phyloP scores from a whole-genome alignment of 2,113 vertebrate species.

The Hippocampus comes region DNA sequence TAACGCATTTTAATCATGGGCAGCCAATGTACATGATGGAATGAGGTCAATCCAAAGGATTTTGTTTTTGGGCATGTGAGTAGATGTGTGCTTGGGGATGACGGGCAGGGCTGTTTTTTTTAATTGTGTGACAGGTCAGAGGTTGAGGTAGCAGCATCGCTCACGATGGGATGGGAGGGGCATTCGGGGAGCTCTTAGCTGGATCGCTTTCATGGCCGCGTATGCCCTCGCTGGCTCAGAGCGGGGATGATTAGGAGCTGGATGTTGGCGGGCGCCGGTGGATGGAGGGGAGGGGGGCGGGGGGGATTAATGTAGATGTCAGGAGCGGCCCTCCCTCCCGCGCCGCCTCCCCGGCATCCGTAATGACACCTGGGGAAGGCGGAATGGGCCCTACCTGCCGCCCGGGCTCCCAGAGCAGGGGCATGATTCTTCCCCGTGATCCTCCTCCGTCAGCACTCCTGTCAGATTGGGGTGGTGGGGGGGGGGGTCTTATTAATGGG shows the following conservation, averaged over 20 bases:
- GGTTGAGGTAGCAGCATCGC: conserved; percentile 70
- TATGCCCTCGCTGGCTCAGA: conserved; percentile 58
- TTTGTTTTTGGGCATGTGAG: conserved; percentile 7
- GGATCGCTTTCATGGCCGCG: conserved; percentile 70
- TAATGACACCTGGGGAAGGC: conserved; percentile 75
- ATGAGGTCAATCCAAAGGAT: too few relatives aligned
- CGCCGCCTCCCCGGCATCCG: conserved; percentile 60
- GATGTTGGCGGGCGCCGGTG: conserved; percentile 36
- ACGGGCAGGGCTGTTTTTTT: conserved; percentile 65
- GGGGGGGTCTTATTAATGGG: conserved; percentile 81
- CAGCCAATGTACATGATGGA: too few relatives aligned
- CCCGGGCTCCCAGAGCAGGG: conserved; percentile 68
- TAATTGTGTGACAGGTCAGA: conserved; percentile 75
- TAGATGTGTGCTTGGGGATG: conserved; percentile 23
- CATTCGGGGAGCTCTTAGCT: conserved; percentile 73
- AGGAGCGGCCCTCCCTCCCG: conserved; percentile 50
- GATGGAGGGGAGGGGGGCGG: conserved; percentile 2
- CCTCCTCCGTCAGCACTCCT: conserved; percentile 81
- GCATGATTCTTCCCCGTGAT: conserved; percentile 76
- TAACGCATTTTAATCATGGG: too few relatives aligned
- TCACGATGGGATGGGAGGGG: conserved; percentile 69
- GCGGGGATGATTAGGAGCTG: conserved; percentile 69
- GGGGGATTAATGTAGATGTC: conserved; percentile 80
- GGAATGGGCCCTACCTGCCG: conserved; percentile 62
- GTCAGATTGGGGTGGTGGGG: conserved; percentile 78